Percentiles rank a stretch among this genome's conserved stretches.
These are phyloP conservation scores for Andricus quercusramuli DNA, from an alignment of 2,888 invertebrate species.

Conservation along the genomic window DNA sequence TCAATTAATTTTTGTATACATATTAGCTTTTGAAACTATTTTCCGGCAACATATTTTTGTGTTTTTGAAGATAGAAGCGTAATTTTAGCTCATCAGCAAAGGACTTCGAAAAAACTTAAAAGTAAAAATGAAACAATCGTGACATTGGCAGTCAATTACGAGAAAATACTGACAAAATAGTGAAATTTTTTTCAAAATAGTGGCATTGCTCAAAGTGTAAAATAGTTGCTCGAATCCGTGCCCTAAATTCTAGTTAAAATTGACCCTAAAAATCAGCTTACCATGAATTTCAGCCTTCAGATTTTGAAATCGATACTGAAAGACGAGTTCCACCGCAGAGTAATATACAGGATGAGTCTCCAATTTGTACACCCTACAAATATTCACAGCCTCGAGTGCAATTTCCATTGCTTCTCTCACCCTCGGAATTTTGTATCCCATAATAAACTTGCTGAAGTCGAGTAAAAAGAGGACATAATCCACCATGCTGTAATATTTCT, in stretches of 20 bases:
- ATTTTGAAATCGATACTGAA: constrained; percentile 29
- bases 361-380: constrained; percentile 63
- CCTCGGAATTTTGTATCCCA: constrained; percentile 44
- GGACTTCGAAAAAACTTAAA: no score
- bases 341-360: constrained; percentile 65
- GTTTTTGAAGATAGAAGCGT: no score
- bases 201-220: no score
- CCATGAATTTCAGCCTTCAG: neutral
- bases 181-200: no score
- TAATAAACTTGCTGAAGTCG: constrained; percentile 67
- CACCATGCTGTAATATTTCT: constrained; percentile 59
- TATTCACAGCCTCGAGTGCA: constrained; percentile 57
- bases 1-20: no score
- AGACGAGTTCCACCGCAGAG: constrained; percentile 57
- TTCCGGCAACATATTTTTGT: no score
- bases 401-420: constrained; percentile 56
- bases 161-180: neutral
- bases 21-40: no score
- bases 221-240: no score
- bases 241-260: neutral
- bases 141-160: no score
- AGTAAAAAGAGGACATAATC: constrained; percentile 68
- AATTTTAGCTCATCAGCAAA: no score
- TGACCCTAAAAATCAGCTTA: neutral
- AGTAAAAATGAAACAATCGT: no score